Percentiles rank a stretch among this genome's conserved stretches.
Conservation (phyloP, 2,113 vertebrate genomes). For the Patagioenas fasciata region DNA sequence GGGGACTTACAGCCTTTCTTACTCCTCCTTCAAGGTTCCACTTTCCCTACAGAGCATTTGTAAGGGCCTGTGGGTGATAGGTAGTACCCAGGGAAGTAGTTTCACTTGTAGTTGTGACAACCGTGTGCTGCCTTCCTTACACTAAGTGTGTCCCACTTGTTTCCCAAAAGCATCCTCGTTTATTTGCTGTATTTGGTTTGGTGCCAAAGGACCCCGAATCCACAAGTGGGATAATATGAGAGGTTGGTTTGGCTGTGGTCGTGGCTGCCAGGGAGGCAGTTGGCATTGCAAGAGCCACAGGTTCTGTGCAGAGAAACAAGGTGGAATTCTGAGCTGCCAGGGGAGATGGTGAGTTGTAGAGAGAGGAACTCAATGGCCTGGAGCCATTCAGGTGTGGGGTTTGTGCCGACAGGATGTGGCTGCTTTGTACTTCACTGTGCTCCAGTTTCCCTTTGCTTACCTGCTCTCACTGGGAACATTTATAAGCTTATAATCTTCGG, state of each 20-base stretch:
- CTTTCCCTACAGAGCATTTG: neutral
- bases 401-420: no score
- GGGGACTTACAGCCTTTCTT: neutral
- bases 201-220: neutral
- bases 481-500: neutral
- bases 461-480: neutral
- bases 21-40: neutral
- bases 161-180: neutral
- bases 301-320: neutral
- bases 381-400: neutral
- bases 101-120: neutral
- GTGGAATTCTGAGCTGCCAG: neutral
- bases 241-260: neutral
- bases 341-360: neutral
- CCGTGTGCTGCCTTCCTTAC: neutral
- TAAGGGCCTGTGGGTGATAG: neutral
- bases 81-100: neutral
- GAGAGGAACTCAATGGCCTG: fast-evolving
- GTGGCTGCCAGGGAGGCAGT: neutral
- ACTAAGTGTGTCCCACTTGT: fast-evolving
- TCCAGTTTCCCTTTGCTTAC: neutral
- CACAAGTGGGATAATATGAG: no score
- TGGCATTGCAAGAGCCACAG: neutral
- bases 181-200: neutral
- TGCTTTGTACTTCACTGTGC: neutral